These are phyloP conservation scores for Aptenodytes forsteri DNA, from an alignment of 2,113 vertebrate genomes.

Conservation along the genomic window DNA sequence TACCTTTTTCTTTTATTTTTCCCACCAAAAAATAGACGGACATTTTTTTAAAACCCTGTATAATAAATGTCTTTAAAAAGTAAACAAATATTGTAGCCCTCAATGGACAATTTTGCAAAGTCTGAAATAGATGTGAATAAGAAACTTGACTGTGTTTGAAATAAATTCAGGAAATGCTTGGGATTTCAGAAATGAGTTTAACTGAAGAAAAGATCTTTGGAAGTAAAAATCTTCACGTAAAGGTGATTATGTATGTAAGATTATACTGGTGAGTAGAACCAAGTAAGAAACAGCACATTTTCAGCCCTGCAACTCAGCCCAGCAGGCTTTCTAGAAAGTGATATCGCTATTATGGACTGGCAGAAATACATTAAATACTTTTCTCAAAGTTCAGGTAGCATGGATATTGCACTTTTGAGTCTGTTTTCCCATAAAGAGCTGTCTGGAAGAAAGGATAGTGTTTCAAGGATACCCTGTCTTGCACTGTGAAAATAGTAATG, in stretches of 20 bases:
- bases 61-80: neutral
- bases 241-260: neutral
- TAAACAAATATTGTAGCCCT: neutral
- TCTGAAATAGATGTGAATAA: neutral
- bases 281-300: constrained; percentile 21
- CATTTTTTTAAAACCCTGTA: neutral
- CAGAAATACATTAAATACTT: constrained; percentile 55
- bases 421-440: constrained; percentile 15
- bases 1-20: neutral
- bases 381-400: constrained; percentile 34
- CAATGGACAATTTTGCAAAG: neutral
- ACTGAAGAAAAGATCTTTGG: neutral
- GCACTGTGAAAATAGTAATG: neutral
- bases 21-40: neutral
- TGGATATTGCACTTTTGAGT: constrained; percentile 46
- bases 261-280: neutral
- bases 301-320: neutral
- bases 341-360: constrained; percentile 11
- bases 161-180: neutral
- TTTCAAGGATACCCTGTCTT: neutral
- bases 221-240: neutral
- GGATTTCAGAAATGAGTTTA: neutral
- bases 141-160: neutral
- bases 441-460: neutral
- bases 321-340: constrained; percentile 33